These are phyloP conservation scores for Alentia gelatinosa DNA, from an alignment of 2,888 invertebrate species.

Conservation along the genomic window DNA sequence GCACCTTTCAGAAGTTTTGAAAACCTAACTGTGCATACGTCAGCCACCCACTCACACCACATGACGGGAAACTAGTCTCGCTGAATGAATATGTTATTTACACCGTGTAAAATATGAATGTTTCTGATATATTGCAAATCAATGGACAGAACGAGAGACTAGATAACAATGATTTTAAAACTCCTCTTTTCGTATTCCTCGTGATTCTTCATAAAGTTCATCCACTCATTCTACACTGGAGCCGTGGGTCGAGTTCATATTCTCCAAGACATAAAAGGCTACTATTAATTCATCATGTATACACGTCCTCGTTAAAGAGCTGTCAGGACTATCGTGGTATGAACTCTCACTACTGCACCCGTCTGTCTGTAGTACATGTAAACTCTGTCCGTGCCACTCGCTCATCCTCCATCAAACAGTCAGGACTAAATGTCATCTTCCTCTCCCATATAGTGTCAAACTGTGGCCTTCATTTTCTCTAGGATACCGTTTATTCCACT, in stretches of 20 bases:
- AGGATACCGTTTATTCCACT: too few species aligned
- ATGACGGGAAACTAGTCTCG: background rate
- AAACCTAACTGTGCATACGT: background rate
- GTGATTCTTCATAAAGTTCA: background rate
- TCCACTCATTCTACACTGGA: background rate
- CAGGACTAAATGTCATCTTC: too few species aligned
- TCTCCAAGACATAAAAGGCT: background rate
- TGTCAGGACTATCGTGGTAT: background rate
- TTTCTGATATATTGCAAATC: background rate
- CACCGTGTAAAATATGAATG: background rate
- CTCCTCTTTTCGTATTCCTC: background rate
- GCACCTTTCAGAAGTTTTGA: background rate
- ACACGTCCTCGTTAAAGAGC: background rate
- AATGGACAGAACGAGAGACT: background rate
- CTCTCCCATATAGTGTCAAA: too few species aligned
- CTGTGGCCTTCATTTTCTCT: too few species aligned
- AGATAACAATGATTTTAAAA: background rate
- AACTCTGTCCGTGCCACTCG: background rate
- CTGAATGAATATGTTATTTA: constrained; percentile 1
- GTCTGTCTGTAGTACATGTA: background rate
- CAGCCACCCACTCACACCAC: background rate
- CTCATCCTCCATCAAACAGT: too few species aligned
- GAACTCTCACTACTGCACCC: background rate
- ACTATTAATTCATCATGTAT: background rate
- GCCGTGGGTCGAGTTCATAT: background rate